Conservation (phyloP, 2,113 vertebrate genomes). For the Pelodiscus sinensis region DNA sequence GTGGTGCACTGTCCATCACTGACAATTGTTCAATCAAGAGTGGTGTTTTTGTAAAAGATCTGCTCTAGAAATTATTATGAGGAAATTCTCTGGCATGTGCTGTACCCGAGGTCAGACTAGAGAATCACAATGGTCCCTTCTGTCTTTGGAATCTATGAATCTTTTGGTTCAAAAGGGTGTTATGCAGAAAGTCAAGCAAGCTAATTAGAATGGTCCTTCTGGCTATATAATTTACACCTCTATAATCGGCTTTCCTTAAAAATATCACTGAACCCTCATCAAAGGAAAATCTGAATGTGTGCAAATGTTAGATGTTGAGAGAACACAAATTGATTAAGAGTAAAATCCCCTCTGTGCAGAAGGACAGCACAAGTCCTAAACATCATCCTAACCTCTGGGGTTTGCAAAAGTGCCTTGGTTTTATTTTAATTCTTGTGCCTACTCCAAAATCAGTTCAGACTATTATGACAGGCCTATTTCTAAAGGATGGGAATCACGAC, state of each 20-base stretch:
- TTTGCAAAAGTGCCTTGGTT: background rate
- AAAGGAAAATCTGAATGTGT: background rate
- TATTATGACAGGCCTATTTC: background rate
- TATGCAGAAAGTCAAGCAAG: background rate
- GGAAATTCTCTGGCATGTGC: background rate
- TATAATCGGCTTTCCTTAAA: background rate
- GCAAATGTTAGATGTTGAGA: background rate
- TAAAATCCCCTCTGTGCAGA: background rate
- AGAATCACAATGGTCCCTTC: background rate
- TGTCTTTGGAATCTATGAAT: background rate
- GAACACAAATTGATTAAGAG: background rate
- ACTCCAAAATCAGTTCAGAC: background rate
- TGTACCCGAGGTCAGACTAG: background rate
- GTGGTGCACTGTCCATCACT: background rate
- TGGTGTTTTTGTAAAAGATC: background rate
- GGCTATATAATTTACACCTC: background rate
- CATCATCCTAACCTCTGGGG: background rate
- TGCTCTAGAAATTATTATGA: background rate
- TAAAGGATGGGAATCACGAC: background rate
- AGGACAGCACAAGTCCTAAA: background rate
- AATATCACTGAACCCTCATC: background rate
- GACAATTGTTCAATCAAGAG: background rate
- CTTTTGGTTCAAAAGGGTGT: background rate
- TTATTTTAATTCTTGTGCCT: background rate
- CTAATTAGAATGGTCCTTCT: background rate